A percentile compares a stretch with the other conserved stretches of the same genome.
Evolutionary conservation across 2,113 vertebrate species (phyloP).

Genomic region (Daubentonia madagascariensis): DNA sequence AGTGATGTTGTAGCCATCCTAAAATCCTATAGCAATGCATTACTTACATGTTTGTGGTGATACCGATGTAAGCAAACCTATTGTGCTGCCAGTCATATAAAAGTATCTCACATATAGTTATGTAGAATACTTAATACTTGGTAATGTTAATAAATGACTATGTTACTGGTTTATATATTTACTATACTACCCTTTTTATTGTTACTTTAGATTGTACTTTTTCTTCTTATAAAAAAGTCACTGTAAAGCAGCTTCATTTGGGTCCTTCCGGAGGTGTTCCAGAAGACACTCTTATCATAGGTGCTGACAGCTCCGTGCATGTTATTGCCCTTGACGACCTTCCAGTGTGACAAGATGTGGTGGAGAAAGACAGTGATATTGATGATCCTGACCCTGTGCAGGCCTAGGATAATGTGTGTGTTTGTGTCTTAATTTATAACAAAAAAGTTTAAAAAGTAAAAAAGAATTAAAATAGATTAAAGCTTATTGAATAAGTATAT

Average conservation of each 20-base stretch:
- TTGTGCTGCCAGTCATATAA: neutral
- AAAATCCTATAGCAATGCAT: neutral
- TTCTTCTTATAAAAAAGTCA: neutral
- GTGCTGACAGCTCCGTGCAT: neutral
- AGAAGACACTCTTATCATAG: neutral
- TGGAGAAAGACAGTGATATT: neutral
- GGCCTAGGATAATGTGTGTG: neutral
- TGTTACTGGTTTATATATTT: neutral
- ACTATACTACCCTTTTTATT: neutral
- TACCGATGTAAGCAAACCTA: neutral
- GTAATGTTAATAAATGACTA: neutral
- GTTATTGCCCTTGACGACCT: neutral
- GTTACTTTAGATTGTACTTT: neutral
- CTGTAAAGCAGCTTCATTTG: neutral
- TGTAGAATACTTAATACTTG: neutral
- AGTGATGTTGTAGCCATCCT: neutral
- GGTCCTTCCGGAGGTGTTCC: neutral
- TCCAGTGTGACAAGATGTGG: neutral
- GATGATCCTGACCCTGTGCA: neutral
- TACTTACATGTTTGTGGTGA: neutral
- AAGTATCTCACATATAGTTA: neutral
- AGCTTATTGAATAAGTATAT: neutral
- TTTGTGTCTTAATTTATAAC: neutral
- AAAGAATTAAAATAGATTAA: neutral
- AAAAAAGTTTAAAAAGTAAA: neutral